Conservation (phyloP, 53 echinoderm and acorn worm genomes). For the Patiria pectinifera region DNA sequence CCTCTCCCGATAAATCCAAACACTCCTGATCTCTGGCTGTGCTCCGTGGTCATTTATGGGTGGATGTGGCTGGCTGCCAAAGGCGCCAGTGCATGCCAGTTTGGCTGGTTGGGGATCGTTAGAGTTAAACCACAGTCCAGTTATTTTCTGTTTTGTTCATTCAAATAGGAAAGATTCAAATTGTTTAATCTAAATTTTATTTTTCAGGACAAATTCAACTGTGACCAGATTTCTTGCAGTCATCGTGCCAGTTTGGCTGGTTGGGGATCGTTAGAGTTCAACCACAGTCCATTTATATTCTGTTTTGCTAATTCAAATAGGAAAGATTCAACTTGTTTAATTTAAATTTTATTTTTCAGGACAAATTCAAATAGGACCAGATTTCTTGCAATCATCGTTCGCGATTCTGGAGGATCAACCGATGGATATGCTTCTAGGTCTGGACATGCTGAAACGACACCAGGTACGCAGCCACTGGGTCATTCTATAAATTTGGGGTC, state of each 20-base stretch:
- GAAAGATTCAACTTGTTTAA: no score
- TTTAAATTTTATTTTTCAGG: constrained; percentile 57
- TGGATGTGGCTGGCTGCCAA: no score
- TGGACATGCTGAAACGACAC: constrained; percentile 96
- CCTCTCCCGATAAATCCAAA: no score
- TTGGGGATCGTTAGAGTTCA: no score
- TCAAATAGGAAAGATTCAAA: no score
- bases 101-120: no score
- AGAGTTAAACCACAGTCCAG: neutral
- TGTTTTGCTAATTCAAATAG: neutral
- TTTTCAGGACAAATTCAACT: constrained; percentile 91
- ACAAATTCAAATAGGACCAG: constrained; percentile 89
- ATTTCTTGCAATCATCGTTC: constrained; percentile 89
- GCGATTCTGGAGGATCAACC: constrained; percentile 95
- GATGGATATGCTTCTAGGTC: constrained; percentile 98
- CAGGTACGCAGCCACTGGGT: constrained; percentile 69
- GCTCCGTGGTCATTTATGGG: no score
- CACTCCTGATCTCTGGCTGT: no score
- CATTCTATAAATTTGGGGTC: neutral
- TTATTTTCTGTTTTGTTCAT: neutral
- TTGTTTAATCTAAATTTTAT: neutral
- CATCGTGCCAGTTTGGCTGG: no score
- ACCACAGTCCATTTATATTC: neutral
- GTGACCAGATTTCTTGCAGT: no score
- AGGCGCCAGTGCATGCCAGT: no score